phyloP scores from a whole-genome alignment of 2,888 invertebrate species.

The Andrena trimmerana region DNA sequence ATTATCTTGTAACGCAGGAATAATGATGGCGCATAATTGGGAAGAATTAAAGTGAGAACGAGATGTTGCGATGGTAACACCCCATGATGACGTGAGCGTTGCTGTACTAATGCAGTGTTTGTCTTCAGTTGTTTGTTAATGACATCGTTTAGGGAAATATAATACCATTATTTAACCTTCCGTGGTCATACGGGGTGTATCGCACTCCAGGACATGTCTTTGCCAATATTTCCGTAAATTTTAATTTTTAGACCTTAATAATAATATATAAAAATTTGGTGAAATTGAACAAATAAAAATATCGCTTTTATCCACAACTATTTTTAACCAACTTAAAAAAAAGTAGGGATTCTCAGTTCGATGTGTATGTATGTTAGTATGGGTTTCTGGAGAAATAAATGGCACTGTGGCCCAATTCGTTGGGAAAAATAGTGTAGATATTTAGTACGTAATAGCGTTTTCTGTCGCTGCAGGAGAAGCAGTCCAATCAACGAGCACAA shows the following conservation, averaged over 20 bases:
- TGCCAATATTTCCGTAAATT: no score
- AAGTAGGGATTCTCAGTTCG: no score
- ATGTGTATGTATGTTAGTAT: not conserved
- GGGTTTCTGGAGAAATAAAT: conserved; percentile 7
- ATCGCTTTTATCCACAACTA: no score
- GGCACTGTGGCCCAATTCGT: conserved; percentile 8
- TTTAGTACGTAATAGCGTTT: conserved; percentile 36
- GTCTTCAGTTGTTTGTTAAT: no score
- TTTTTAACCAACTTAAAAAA: no score
- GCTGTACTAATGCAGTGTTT: no score
- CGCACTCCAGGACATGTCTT: no score
- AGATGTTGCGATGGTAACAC: not conserved
- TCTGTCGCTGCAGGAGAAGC: conserved; percentile 39
- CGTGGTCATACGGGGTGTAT: no score
- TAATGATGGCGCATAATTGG: conserved; percentile 6
- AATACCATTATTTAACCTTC: no score
- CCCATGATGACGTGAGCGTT: no score
- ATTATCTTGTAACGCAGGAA: conserved; percentile 15
- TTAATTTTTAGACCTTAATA: not conserved
- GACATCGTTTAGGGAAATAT: no score
- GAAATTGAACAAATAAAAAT: no score
- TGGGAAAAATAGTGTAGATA: not conserved
- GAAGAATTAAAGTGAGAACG: not conserved
- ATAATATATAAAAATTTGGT: not conserved
- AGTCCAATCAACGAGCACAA: conserved; percentile 65